A percentile compares a stretch with the other conserved stretches of the same genome.
Conservation (phyloP, 2,888 invertebrate genomes). For the Pristionchus japonicus region DNA sequence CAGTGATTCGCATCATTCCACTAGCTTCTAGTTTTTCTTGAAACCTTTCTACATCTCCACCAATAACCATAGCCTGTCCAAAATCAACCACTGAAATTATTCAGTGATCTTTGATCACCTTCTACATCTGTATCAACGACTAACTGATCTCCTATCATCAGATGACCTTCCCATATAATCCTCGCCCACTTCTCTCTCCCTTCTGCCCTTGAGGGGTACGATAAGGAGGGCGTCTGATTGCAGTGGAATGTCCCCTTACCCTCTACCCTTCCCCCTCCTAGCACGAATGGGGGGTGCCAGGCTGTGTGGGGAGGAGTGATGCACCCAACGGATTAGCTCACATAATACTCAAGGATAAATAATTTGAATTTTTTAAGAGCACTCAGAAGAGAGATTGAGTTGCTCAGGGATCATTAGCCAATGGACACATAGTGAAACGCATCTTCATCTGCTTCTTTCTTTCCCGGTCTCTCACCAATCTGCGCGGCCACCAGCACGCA, state of each 20-base stretch:
- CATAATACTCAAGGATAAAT: no score
- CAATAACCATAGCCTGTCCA: neutral
- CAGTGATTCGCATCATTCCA: neutral
- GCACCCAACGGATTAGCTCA: no score
- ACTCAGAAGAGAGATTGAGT: no score
- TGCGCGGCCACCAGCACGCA: constrained; percentile 95
- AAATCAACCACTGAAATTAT: neutral
- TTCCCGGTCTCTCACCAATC: constrained; percentile 89
- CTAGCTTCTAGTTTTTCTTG: neutral
- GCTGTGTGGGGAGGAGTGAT: no score
- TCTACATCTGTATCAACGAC: no score
- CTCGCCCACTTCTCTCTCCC: neutral
- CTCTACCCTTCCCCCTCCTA: neutral
- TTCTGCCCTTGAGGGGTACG: constrained; percentile 8
- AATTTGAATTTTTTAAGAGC: no score
- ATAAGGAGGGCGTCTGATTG: constrained; percentile 34
- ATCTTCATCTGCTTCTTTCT: no score
- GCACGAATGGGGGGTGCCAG: no score
- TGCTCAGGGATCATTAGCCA: no score
- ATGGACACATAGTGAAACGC: no score
- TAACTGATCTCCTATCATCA: constrained; percentile 34
- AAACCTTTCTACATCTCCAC: no score
- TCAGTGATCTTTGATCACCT: neutral
- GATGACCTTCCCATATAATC: constrained; percentile 45
- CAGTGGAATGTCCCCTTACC: constrained; percentile 1